phyloP scores from a whole-genome alignment of 2,797 vertebrate species.

The Cossypha dichroa region DNA sequence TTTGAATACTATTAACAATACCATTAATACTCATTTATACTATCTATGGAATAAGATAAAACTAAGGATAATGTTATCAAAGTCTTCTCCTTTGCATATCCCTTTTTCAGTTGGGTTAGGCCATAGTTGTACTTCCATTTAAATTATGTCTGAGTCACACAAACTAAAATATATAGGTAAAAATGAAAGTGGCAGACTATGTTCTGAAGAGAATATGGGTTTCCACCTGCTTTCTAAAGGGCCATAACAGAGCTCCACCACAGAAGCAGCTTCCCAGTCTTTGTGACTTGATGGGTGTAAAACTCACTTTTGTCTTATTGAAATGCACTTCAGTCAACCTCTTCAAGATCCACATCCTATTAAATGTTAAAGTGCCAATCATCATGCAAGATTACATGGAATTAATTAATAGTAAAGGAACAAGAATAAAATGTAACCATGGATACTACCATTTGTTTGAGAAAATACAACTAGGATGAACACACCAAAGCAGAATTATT shows the following conservation, averaged over 20 bases:
- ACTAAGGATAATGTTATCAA: background rate
- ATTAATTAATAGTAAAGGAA: background rate
- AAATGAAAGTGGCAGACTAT: background rate
- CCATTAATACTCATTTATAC: background rate
- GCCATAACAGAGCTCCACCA: background rate
- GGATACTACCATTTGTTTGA: background rate
- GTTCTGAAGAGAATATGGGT: background rate
- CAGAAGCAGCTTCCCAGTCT: background rate
- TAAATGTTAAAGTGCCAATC: background rate
- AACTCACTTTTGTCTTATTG: background rate
- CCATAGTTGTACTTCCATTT: background rate
- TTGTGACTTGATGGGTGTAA: background rate
- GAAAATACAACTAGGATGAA: background rate
- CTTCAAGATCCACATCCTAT: background rate
- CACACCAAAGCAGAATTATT: background rate
- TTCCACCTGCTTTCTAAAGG: background rate
- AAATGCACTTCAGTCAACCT: background rate
- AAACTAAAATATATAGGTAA: background rate
- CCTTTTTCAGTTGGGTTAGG: background rate
- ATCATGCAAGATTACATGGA: background rate
- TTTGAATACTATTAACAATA: background rate
- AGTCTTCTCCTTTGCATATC: background rate
- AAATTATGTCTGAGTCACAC: background rate
- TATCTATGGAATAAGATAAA: background rate
- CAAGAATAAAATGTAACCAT: background rate